Evolutionary conservation across 2,797 vertebrate genomes (phyloP).

Genomic region (Pogonophryne albipinna): DNA sequence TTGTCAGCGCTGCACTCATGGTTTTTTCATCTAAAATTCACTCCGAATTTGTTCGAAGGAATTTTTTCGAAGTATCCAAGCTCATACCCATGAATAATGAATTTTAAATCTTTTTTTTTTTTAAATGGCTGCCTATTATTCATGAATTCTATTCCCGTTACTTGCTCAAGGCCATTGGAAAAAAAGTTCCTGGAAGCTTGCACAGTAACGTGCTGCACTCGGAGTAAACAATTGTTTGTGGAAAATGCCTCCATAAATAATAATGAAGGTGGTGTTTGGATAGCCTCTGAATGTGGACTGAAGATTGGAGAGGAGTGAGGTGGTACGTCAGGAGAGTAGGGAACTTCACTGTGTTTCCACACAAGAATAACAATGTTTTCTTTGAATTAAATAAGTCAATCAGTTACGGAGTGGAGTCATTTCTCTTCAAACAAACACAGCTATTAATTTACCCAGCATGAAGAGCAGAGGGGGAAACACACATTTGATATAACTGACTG

Average conservation of each 20-base stretch:
- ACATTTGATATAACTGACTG: not conserved
- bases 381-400: not conserved
- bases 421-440: not conserved
- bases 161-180: constrained; percentile 41
- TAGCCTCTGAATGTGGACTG: constrained; percentile 34
- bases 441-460: not conserved
- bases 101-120: not conserved
- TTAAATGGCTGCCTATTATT: constrained; percentile 61
- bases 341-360: not conserved
- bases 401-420: not conserved
- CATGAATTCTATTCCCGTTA: constrained; percentile 42
- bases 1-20: constrained; percentile 22
- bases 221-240: constrained; percentile 53
- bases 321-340: not conserved
- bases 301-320: constrained; percentile 17
- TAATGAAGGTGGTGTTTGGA: constrained; percentile 43
- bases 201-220: constrained; percentile 12
- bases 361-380: not conserved
- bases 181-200: constrained; percentile 38
- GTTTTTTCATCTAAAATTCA: constrained; percentile 21
- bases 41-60: constrained; percentile 33
- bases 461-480: not conserved
- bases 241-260: constrained; percentile 60
- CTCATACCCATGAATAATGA: constrained; percentile 71
- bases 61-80: constrained; percentile 40